Percentiles rank a stretch among this genome's conserved stretches.
phyloP scores from a whole-genome alignment of 2,888 invertebrate species.

The Lathronympha strigana region DNA sequence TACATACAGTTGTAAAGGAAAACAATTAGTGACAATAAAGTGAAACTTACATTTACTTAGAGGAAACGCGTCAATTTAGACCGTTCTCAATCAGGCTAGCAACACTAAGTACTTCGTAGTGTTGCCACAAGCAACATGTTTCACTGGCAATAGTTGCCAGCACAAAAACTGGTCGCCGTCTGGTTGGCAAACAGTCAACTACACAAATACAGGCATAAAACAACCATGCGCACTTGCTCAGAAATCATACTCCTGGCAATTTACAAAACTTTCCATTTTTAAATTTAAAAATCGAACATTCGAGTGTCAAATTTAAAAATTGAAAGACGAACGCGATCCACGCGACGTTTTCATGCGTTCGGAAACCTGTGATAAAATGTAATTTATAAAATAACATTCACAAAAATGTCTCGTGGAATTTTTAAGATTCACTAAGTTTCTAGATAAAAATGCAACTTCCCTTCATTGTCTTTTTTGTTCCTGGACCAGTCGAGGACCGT shows the following conservation, averaged over 20 bases:
- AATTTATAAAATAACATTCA: slow-evolving; percentile 35
- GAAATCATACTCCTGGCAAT: slow-evolving; percentile 31
- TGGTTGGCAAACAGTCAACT: slow-evolving; percentile 36
- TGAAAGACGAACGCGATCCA: slow-evolving; percentile 44
- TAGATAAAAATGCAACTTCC: slow-evolving; percentile 76
- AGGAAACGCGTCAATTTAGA: slow-evolving; percentile 53
- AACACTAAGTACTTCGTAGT: slow-evolving; percentile 50
- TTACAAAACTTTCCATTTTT: slow-evolving; percentile 43
- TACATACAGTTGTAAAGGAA: slow-evolving; percentile 75
- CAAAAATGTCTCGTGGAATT: slow-evolving; percentile 54
- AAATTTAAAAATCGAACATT: slow-evolving; percentile 55
- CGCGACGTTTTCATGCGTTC: slow-evolving; percentile 45
- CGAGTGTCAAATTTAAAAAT: slow-evolving; percentile 50
- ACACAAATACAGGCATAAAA: slow-evolving; percentile 38
- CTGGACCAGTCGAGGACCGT: slow-evolving; percentile 71
- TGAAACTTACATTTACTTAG: slow-evolving; percentile 70
- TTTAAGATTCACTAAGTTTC: slow-evolving; percentile 59
- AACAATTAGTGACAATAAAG: slow-evolving; percentile 77
- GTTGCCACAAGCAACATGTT: slow-evolving; percentile 65
- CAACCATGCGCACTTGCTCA: slow-evolving; percentile 36
- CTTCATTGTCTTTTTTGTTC: slow-evolving; percentile 82
- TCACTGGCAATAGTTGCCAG: slow-evolving; percentile 45
- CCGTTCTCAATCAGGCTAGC: slow-evolving; percentile 60
- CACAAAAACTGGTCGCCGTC: slow-evolving; percentile 31
- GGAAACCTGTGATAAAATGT: slow-evolving; percentile 39